These are phyloP conservation scores for Ecliptopera silaceata DNA, from an alignment of 2,888 invertebrate genomes.

Conservation along the genomic window DNA sequence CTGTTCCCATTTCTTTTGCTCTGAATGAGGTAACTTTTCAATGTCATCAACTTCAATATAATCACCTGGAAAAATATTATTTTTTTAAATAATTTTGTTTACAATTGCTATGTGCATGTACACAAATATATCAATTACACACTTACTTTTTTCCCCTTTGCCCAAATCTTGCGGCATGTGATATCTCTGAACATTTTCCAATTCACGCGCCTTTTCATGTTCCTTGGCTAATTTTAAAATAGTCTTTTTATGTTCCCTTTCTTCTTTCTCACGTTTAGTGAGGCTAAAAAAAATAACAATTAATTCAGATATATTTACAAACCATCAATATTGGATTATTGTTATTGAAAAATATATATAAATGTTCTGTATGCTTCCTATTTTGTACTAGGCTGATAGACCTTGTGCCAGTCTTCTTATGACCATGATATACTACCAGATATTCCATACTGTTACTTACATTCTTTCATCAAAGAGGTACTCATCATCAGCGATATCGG, in stretches of 20 bases:
- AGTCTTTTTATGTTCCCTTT: slow-evolving; percentile 95
- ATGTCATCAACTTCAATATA: slow-evolving; percentile 93
- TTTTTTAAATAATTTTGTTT: too few relatives aligned
- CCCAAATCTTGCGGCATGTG: slow-evolving; percentile 95
- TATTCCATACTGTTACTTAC: slow-evolving; percentile 78
- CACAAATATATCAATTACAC: background rate
- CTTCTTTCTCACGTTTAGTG: slow-evolving; percentile 92
- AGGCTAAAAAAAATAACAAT: slow-evolving; percentile 81
- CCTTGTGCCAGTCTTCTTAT: too few relatives aligned
- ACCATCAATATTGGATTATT: too few relatives aligned
- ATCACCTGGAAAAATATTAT: slow-evolving; percentile 84
- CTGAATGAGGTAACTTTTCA: slow-evolving; percentile 92
- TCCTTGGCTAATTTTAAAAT: slow-evolving; percentile 95
- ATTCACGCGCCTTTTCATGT: slow-evolving; percentile 96
- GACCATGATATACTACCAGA: too few relatives aligned
- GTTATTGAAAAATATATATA: too few relatives aligned
- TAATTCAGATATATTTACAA: too few relatives aligned
- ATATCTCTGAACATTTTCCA: slow-evolving; percentile 96
- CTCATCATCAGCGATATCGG: slow-evolving; percentile 97
- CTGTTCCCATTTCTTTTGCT: slow-evolving; percentile 98
- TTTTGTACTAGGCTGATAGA: too few relatives aligned
- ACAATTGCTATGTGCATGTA: too few relatives aligned
- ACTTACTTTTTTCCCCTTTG: slow-evolving; percentile 85
- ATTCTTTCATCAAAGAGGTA: slow-evolving; percentile 94
- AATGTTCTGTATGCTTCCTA: too few relatives aligned